Evolutionary conservation across 2,888 invertebrate species (phyloP).

Genomic region (Brachycybe producta): DNA sequence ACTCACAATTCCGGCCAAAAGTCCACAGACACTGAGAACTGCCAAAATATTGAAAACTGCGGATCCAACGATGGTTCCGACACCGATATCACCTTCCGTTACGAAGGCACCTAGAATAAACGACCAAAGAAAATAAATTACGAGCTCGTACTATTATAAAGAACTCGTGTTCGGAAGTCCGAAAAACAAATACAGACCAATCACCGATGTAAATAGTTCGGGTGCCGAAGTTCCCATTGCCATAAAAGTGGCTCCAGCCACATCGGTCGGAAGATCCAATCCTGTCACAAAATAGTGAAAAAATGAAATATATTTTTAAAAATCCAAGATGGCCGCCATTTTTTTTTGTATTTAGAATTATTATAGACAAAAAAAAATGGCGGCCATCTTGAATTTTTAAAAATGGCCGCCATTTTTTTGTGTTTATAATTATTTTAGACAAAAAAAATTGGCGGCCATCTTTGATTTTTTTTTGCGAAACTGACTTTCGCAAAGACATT

Average conservation of each 20-base stretch:
- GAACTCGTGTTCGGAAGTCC: no score
- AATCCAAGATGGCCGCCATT: no score
- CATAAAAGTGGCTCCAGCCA: slow-evolving; percentile 44
- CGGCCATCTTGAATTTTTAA: neutral
- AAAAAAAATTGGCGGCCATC: no score
- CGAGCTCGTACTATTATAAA: neutral
- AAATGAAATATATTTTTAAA: neutral
- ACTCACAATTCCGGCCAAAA: slow-evolving; percentile 56
- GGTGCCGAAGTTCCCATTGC: slow-evolving; percentile 41
- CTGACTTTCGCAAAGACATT: slow-evolving; percentile 75
- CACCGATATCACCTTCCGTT: slow-evolving; percentile 61
- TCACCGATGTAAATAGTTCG: slow-evolving; percentile 39
- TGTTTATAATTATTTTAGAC: no score
- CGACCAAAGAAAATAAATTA: neutral
- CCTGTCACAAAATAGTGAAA: slow-evolving; percentile 17
- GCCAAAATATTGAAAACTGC: slow-evolving; percentile 77
- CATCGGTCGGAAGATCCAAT: slow-evolving; percentile 31
- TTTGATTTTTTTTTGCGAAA: neutral
- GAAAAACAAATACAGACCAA: slow-evolving; percentile 27
- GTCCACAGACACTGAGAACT: slow-evolving; percentile 65
- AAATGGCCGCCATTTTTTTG: no score
- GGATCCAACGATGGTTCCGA: slow-evolving; percentile 76
- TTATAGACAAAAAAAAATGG: no score
- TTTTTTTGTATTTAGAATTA: no score
- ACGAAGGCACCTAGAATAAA: slow-evolving; percentile 39